These are phyloP conservation scores for Cheilinus undulatus DNA, from an alignment of 2,113 vertebrate genomes.

Conservation along the genomic window DNA sequence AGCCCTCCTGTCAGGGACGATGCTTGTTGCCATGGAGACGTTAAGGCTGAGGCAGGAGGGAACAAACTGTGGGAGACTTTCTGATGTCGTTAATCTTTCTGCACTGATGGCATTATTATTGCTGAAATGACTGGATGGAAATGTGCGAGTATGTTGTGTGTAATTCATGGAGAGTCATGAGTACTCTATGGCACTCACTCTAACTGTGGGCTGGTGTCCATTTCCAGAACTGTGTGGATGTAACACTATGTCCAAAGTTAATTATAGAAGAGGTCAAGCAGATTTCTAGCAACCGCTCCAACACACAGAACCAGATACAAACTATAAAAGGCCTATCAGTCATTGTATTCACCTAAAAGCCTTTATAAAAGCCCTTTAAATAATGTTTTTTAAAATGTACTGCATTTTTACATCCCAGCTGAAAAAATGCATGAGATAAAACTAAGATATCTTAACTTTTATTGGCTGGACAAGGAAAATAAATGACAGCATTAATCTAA, in stretches of 20 bases:
- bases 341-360: too few species aligned
- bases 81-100: not conserved
- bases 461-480: too few species aligned
- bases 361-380: too few species aligned
- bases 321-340: too few species aligned
- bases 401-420: too few species aligned
- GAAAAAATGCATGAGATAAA: too few species aligned
- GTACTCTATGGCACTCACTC: not conserved
- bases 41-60: slow-evolving; percentile 13
- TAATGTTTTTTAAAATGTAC: too few species aligned
- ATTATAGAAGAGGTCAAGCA: slow-evolving; percentile 6
- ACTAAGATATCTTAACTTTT: too few species aligned
- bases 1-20: slow-evolving; percentile 1
- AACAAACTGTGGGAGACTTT: slow-evolving; percentile 15
- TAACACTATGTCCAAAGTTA: slow-evolving; percentile 1
- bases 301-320: not conserved
- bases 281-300: not conserved
- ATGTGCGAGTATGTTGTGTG: not conserved
- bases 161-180: not conserved
- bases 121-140: not conserved
- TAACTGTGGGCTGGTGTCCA: not conserved
- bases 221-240: not conserved
- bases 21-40: slow-evolving; percentile 24
- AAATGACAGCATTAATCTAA: too few species aligned
- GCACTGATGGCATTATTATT: not conserved